Base-by-base conservation (phyloP, 2,797 vertebrate genomes). In the Microctenopoma stevenorrisi region DNA sequence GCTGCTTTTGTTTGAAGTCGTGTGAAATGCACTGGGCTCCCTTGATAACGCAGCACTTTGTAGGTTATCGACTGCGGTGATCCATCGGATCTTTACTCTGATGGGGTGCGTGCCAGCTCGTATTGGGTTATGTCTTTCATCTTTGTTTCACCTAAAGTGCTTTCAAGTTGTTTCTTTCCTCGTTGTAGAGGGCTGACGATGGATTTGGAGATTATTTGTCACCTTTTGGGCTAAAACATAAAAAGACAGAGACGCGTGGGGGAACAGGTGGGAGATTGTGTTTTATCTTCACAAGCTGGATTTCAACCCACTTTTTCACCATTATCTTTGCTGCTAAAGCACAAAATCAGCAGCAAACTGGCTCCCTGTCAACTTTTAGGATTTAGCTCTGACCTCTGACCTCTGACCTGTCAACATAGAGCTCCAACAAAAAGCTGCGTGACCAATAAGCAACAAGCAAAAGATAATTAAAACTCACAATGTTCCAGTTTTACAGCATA, bases 1-100 rank as follows among this genome's bases (percentile, higher is more conserved):
- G 79, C 72, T 59, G 80, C 68, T 79, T 83, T 74, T 55, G 81
- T 78, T 70, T 35, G 74, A 51, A 66, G 72, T 62, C 26, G 26
- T 64, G 64, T 73, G 63, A 79, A 54, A 54, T 11, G 51, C 51
- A 4, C 0, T 26, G 5, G 55, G 55, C 78, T 73, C 68, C 49
- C 10, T 61, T 70, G 80, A 65, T 72, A 69, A 64, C 38, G 1
- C 64, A 10, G 42, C 74, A 49, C 75, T 79, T 15, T 63, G 75
- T n/a, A 59, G 53, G 61, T 40, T 80, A 76, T 80, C 58, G 72
- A 63, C 79, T 28, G 26, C 14, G 38, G 18, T 47, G 61, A 69
- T 74, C 59, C 18, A 14, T 76, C 37, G 2, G 33, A 43, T 69
- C 67, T 61, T 59, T 18, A 7, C 40, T 22, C 28, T 3, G 52